Conservation (phyloP, 2,113 vertebrate species). For the Entosphenus tridentatus region DNA sequence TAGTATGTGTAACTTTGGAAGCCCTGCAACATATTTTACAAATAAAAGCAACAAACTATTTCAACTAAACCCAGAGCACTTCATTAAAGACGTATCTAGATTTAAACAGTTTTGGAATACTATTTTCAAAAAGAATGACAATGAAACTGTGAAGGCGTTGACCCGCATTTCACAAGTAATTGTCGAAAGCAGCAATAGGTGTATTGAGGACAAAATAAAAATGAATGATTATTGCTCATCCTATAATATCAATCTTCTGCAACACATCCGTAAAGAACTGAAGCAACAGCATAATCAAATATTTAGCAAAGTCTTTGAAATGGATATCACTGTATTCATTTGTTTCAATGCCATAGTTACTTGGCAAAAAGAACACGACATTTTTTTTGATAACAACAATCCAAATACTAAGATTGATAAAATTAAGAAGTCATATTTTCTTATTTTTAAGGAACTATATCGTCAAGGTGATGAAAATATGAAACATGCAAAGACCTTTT, state of each 20-base stretch:
- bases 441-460: slow-evolving; percentile 7
- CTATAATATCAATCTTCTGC: background rate
- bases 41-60: no score
- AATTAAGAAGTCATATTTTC: background rate
- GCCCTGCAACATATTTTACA: no score
- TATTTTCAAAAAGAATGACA: no score
- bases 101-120: no score
- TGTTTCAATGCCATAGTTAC: background rate
- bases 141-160: no score
- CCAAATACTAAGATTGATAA: background rate
- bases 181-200: background rate
- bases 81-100: background rate
- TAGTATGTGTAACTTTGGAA: no score
- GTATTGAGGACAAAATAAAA: background rate
- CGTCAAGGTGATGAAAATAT: slow-evolving; percentile 4
- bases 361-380: background rate
- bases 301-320: slow-evolving; percentile 4
- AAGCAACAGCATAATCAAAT: background rate
- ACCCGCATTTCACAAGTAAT: no score
- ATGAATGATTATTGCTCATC: slow-evolving; percentile 4
- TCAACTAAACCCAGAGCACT: no score
- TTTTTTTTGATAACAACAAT: slow-evolving; percentile 1
- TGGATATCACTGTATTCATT: background rate
- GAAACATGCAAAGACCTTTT: slow-evolving; percentile 1
- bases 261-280: background rate